Evolutionary conservation across 2,113 vertebrate species (phyloP), one percentile per base, ranked within the genome.

Genomic region (Scomber colias): DNA sequence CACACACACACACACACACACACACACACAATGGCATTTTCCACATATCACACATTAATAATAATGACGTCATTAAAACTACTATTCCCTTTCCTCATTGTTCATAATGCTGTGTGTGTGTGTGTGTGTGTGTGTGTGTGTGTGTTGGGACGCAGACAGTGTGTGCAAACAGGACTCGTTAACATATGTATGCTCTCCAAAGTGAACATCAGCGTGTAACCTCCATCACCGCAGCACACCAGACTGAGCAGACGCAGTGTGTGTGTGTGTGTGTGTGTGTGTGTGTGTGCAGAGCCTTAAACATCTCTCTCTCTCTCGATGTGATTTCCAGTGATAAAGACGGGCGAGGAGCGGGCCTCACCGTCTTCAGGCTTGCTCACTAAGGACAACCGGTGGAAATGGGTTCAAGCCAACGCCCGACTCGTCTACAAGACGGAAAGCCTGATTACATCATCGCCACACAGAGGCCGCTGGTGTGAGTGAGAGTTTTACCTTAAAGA

Each of bases 241-340:
- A 3, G 17, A 10, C 53, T 77, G 79, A 82, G 54, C 71, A 69
- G 14, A 82, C 55, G 78, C 57, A 27, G 54, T 0, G 77, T 71
- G 77, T 65, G 67, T 57, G 67, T 24, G 24, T 24, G 24, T 24
- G 24, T 24, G 24, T 24, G 24, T 24, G 24, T 24, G 24, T n/a
- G 24, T 24, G 24, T 1, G 24, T 3, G 24, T 24, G 24, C 24
- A 24, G 24, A 24, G 24, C 24, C 24, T 24, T 24, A 24, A 24
- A 24, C 24, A 24, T 24, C 24, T 24, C 24, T 24, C 24, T 24
- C 24, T 24, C 24, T 24, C 24, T 24, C 24, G 1, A 1, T 24
- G n/a, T n/a, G n/a, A n/a, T n/a, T n/a, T n/a, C 5, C 31, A 96
- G 96, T 96, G 90, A 96, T 96, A 62, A 95, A 92, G 90, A 95